These are phyloP conservation scores for Pectinophora gossypiella DNA, from an alignment of 1,140 invertebrate species.

Conservation along the genomic window DNA sequence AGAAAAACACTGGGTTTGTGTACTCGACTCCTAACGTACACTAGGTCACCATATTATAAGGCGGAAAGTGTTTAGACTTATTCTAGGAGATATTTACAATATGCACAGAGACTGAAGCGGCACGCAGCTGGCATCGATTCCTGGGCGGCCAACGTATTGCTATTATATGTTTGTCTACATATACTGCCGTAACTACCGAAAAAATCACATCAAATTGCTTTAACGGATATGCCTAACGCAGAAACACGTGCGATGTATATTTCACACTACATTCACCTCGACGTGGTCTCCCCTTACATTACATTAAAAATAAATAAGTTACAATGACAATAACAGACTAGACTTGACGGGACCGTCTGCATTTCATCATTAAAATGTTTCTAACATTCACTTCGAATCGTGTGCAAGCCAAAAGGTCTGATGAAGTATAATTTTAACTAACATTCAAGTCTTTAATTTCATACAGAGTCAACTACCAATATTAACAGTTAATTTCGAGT, in stretches of 20 bases:
- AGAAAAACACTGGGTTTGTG: not conserved
- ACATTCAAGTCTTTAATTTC: slow-evolving; percentile 19
- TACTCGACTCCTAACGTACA: slow-evolving; percentile 21
- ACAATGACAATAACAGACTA: slow-evolving; percentile 51
- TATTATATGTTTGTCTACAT: slow-evolving; percentile 31
- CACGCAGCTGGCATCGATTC: slow-evolving; percentile 39
- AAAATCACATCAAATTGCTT: slow-evolving; percentile 48
- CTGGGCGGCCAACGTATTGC: slow-evolving; percentile 46
- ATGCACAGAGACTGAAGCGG: slow-evolving; percentile 64
- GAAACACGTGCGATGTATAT: slow-evolving; percentile 25
- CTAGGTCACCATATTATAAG: slow-evolving; percentile 55
- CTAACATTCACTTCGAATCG: not conserved
- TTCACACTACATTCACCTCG: slow-evolving; percentile 19
- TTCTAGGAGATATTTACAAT: slow-evolving; percentile 63
- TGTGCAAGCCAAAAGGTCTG: not conserved
- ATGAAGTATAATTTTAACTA: slow-evolving; percentile 11
- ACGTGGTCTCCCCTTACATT: slow-evolving; percentile 19
- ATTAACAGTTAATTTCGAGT: not conserved
- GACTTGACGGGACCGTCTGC: slow-evolving; percentile 45
- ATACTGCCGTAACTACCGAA: slow-evolving; percentile 20
- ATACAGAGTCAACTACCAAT: slow-evolving; percentile 4
- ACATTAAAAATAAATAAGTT: slow-evolving; percentile 39
- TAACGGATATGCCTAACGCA: slow-evolving; percentile 46
- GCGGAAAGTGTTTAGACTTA: slow-evolving; percentile 60
- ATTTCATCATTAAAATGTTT: slow-evolving; percentile 24